Conservation (phyloP, 2,113 vertebrate genomes). For the Scartelaos histophorus region DNA sequence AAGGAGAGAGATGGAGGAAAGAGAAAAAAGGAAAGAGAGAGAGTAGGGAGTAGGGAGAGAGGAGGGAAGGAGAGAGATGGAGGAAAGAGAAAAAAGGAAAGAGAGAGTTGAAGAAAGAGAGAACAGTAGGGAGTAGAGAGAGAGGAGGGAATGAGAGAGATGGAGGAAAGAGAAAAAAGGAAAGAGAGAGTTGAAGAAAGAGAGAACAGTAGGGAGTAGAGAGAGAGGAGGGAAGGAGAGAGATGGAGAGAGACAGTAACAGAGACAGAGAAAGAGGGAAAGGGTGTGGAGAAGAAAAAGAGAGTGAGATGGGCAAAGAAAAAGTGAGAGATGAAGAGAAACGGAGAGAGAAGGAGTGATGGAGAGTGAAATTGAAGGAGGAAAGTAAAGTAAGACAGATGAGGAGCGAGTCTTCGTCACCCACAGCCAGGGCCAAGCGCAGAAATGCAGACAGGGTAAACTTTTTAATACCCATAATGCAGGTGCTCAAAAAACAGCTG, state of each 20-base stretch:
- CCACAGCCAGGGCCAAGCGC: constrained; percentile 46
- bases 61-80: too few species aligned
- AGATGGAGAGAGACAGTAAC: constrained; percentile 6
- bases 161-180: too few species aligned
- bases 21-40: too few species aligned
- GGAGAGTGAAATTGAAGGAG: constrained; percentile 13
- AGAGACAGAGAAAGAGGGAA: constrained; percentile 20
- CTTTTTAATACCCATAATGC: constrained; percentile 63
- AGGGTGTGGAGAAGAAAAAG: constrained; percentile 18
- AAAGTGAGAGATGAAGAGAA: constrained; percentile 15
- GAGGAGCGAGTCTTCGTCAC: constrained; percentile 46
- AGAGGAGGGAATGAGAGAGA: too few species aligned
- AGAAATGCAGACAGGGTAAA: constrained; percentile 62
- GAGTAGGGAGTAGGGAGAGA: too few species aligned
- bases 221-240: constrained; percentile 9
- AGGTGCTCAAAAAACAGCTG: constrained; percentile 70
- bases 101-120: too few species aligned
- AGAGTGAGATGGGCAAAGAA: constrained; percentile 14
- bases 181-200: too few species aligned
- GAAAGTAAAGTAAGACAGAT: constrained; percentile 19
- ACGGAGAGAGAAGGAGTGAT: constrained; percentile 7
- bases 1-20: too few species aligned
- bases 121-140: too few species aligned
- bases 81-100: too few species aligned
- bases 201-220: neutral